Conservation (phyloP, 2,797 vertebrate genomes). For the Pitangus sulphuratus region DNA sequence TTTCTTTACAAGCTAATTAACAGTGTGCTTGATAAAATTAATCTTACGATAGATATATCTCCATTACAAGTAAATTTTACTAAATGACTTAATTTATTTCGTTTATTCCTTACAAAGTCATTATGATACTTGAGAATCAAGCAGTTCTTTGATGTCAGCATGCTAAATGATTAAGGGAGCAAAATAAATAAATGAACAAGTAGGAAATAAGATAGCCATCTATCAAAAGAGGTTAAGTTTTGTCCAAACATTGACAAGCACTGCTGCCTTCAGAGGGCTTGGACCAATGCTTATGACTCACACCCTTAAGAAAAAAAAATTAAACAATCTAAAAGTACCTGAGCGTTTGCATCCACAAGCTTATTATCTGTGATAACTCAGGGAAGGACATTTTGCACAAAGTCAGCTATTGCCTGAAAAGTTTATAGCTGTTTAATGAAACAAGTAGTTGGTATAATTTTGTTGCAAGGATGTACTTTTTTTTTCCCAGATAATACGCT, state of each 20-base stretch:
- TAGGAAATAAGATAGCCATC: not conserved
- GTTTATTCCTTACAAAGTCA: not conserved
- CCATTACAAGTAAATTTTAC: not conserved
- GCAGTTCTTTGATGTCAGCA: not conserved
- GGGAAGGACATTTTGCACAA: not conserved
- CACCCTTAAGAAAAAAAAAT: not conserved
- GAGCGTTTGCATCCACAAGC: not conserved
- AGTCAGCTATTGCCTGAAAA: not conserved
- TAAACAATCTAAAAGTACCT: not conserved
- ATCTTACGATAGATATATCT: not conserved
- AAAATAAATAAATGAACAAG: not conserved
- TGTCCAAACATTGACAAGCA: not conserved
- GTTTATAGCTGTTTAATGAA: not conserved
- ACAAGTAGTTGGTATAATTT: not conserved
- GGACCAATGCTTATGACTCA: not conserved
- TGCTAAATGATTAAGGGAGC: not conserved
- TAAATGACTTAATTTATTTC: not conserved
- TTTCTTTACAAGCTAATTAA: not conserved
- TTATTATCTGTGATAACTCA: not conserved
- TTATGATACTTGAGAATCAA: not conserved
- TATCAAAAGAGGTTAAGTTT: not conserved
- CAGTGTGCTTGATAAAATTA: not conserved
- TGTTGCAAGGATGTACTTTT: not conserved
- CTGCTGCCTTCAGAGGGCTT: not conserved
- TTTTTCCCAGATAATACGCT: not conserved